Conservation (phyloP, 1,140 invertebrate species). For the Leguminivora glycinivorella region DNA sequence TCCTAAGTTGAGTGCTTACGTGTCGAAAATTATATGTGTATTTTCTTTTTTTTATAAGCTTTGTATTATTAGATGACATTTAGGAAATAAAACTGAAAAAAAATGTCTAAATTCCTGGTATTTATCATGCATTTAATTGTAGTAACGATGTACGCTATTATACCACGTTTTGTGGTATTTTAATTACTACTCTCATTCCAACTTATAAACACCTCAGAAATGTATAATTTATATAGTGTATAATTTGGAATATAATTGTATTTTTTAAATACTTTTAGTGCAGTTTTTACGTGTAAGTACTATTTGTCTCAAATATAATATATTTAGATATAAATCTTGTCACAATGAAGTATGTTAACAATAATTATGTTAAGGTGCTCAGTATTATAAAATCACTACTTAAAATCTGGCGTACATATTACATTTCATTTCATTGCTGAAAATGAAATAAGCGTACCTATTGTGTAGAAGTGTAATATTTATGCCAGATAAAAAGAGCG, state of each 20-base stretch:
- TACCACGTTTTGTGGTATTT: no score
- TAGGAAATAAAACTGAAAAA: no score
- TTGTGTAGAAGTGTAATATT: not conserved
- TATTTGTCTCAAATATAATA: not conserved
- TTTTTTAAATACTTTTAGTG: not conserved
- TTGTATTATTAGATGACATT: not conserved
- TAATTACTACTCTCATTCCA: not conserved
- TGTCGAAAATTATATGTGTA: not conserved
- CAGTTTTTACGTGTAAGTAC: not conserved
- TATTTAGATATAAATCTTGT: slow-evolving; percentile 4
- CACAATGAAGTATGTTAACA: slow-evolving; percentile 12
- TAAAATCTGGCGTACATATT: not conserved
- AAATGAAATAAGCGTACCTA: no score
- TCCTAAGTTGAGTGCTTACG: not conserved
- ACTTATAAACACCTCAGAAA: not conserved
- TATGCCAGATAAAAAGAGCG: not conserved
- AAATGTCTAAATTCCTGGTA: no score
- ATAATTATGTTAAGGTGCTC: slow-evolving; percentile 11
- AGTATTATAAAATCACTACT: not conserved
- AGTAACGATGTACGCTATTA: no score
- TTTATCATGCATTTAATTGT: no score
- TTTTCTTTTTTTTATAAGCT: not conserved
- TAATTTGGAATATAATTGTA: not conserved
- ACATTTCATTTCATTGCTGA: no score
- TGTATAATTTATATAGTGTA: not conserved